A percentile compares a stretch with the other conserved stretches of the same genome.
These are phyloP conservation scores for Cyprinodon variegatus DNA, from an alignment of 2,113 vertebrate species.

Conservation along the genomic window DNA sequence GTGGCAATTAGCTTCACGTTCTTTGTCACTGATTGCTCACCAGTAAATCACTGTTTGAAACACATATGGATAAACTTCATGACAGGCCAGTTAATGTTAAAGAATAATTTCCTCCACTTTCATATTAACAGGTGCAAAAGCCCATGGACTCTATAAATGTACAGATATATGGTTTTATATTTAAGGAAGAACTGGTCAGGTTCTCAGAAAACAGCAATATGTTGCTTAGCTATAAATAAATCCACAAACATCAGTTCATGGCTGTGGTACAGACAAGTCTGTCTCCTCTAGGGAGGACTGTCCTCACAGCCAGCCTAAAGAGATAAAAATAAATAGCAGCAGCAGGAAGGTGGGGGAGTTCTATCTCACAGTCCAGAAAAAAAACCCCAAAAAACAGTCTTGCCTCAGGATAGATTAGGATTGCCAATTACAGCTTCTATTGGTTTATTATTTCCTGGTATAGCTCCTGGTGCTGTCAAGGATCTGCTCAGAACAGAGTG, in stretches of 20 bases:
- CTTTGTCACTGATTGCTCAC: too few species aligned
- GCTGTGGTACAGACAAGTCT: slow-evolving; percentile 26
- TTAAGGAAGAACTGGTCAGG: too few species aligned
- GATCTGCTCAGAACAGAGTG: slow-evolving; percentile 41
- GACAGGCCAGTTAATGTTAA: too few species aligned
- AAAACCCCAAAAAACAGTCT: slow-evolving; percentile 7
- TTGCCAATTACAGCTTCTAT: slow-evolving; percentile 41
- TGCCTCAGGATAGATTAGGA: slow-evolving; percentile 62
- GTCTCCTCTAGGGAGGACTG: slow-evolving; percentile 29
- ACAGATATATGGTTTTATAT: neutral
- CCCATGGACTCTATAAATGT: too few species aligned
- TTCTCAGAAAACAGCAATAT: neutral
- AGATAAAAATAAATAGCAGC: slow-evolving; percentile 27
- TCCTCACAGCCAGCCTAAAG: slow-evolving; percentile 16
- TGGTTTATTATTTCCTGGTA: slow-evolving; percentile 55
- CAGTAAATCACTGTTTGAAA: too few species aligned
- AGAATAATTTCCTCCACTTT: too few species aligned
- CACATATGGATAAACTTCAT: too few species aligned
- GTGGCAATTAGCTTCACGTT: too few species aligned
- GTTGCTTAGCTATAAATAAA: slow-evolving; percentile 38
- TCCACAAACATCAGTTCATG: slow-evolving; percentile 42
- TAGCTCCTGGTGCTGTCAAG: slow-evolving; percentile 30
- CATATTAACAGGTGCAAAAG: too few species aligned
- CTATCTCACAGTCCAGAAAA: slow-evolving; percentile 22
- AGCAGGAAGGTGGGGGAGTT: slow-evolving; percentile 10